Evolutionary conservation across 2,888 invertebrate genomes (phyloP), one percentile per base, ranked within the genome.

Genomic region (Aplocera efformata): DNA sequence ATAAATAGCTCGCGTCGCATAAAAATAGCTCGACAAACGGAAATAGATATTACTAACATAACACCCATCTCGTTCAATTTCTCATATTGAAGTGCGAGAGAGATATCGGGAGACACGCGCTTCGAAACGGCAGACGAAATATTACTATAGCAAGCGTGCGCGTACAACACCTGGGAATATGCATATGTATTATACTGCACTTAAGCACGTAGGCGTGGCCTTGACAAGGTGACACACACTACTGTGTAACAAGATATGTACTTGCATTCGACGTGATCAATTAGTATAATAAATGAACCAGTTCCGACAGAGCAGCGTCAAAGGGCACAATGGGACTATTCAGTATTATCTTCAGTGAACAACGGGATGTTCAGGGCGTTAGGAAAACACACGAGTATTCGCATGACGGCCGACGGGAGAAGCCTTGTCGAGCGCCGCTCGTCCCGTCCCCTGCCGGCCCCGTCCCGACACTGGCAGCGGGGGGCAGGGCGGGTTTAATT

Each of bases 401-500:
- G 27, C 20, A 21, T 41, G 10, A 17, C 8, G 13, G 20, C 10
- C 28, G 41, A 49, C 37, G 50, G 53, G 53, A 47, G 41, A 42
- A 52, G 44, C 56, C 44, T 35, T 45, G 40, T 48, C 35, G 39
- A 48, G 38, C 34, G 42, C 9, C 35, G 31, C 54, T 58, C 57
- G 55, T 51, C 50, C 52, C 40, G 31, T 35, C 50, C 54, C 58
- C 57, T 56, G 51, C 50, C 52, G 44, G 54, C 50, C 42, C 48
- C 56, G 45, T 43, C 54, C 48, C 40, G 48, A 38, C 45, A 36
- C 39, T 30, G 41, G 52, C 17, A 48, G 57, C 49, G 60, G 58
- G 66, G 48, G 59, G 46, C 40, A 51, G 32, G 66, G 61, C 37
- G 55, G 56, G 53, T 67, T 65, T 66, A 67, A 71, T 72, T 69